phyloP scores from a whole-genome alignment of 2,888 invertebrate genomes.

The Acholoe squamosa region DNA sequence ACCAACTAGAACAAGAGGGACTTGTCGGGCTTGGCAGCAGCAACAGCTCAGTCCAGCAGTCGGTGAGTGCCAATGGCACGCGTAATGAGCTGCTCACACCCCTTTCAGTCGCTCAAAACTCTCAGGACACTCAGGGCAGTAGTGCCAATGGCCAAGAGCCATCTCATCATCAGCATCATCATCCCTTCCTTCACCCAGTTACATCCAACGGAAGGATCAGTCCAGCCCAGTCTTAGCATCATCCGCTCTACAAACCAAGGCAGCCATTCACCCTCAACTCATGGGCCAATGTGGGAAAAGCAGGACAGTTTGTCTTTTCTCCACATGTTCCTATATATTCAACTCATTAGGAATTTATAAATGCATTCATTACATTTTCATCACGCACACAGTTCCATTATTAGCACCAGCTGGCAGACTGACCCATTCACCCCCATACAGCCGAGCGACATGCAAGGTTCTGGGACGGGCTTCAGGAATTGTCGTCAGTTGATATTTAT shows the following conservation, averaged over 20 bases:
- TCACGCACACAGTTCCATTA: constrained; percentile 21
- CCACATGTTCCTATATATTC: neutral
- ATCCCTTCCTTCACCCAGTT: neutral
- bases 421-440: neutral
- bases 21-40: neutral
- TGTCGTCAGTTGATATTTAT: constrained; percentile 18
- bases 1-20: constrained; percentile 48
- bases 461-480: neutral
- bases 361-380: neutral
- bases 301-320: neutral
- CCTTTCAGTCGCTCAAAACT: constrained; percentile 9
- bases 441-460: neutral
- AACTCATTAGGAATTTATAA: neutral
- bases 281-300: neutral
- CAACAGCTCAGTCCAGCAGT: neutral
- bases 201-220: neutral
- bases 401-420: neutral
- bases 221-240: constrained; percentile 29
- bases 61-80: neutral
- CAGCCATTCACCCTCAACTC: neutral
- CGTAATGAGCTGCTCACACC: neutral
- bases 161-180: constrained; percentile 12
- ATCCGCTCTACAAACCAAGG: neutral
- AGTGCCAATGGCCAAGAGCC: neutral
- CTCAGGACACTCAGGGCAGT: constrained; percentile 24